Conservation (phyloP, 2,113 vertebrate species). For the Alosa alosa region DNA sequence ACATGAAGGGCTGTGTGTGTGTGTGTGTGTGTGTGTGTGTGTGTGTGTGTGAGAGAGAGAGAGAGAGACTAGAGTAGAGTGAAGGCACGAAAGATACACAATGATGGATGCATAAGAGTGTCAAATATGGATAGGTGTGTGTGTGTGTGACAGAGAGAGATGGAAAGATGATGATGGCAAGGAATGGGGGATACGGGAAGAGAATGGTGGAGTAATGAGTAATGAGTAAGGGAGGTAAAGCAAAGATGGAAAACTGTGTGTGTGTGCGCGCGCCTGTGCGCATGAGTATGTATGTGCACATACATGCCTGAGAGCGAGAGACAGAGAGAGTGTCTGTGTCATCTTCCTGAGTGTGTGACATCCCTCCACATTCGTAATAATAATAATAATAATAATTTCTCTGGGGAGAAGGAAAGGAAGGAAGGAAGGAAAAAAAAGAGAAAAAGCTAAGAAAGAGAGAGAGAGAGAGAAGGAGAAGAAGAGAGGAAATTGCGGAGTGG, state of each 20-base stretch:
- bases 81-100: background rate
- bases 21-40: too few species aligned
- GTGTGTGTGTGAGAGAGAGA: background rate
- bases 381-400: constrained; percentile 44
- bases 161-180: background rate
- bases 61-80: background rate
- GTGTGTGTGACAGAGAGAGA: background rate
- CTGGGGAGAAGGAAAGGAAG: constrained; percentile 41
- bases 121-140: too few species aligned
- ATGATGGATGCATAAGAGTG: too few species aligned
- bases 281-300: background rate
- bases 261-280: background rate
- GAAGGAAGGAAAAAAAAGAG: background rate
- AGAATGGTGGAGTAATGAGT: background rate
- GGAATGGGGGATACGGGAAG: background rate
- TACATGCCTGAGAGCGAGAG: background rate
- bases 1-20: background rate
- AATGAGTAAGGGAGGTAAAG: background rate
- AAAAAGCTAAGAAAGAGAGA: constrained; percentile 39
- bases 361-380: constrained; percentile 55
- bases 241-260: background rate
- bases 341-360: constrained; percentile 24
- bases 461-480: constrained; percentile 63
- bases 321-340: background rate
- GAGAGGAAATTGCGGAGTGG: constrained; percentile 76